Conservation (phyloP, 2,888 invertebrate genomes). For the Drosophila setosimentum region DNA sequence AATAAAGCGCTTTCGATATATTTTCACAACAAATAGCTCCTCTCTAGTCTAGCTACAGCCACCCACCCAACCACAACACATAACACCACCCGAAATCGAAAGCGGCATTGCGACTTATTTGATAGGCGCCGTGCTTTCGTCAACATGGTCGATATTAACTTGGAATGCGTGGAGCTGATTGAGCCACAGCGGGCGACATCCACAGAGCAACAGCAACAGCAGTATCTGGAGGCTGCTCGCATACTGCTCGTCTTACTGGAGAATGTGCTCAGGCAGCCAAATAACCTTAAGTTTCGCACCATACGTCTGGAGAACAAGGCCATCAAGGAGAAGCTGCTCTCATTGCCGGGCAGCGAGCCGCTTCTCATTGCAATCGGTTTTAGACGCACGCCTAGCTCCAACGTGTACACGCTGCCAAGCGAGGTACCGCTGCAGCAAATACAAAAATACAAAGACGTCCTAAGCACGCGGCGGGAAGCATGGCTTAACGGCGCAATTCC, state of each 20-base stretch:
- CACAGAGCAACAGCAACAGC: constrained; percentile 53
- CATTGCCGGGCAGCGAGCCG: constrained; percentile 77
- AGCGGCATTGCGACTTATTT: constrained; percentile 43
- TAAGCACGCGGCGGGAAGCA: constrained; percentile 72
- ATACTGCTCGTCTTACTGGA: constrained; percentile 83
- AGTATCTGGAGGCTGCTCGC: constrained; percentile 83
- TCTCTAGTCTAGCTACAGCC: constrained; percentile 30
- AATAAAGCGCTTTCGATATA: constrained; percentile 23
- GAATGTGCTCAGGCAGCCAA: constrained; percentile 84
- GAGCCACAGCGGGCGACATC: constrained; percentile 55
- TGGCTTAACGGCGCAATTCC: constrained; percentile 65
- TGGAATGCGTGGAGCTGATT: constrained; percentile 70
- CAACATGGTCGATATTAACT: constrained; percentile 71
- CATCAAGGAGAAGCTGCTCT: constrained; percentile 83
- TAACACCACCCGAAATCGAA: constrained; percentile 10
- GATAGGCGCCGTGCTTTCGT: constrained; percentile 17
- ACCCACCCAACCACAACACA: constrained; percentile 15
- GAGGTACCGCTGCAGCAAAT: constrained; percentile 81
- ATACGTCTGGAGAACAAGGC: constrained; percentile 83
- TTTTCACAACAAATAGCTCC: constrained; percentile 23
- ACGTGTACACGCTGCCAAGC: constrained; percentile 73
- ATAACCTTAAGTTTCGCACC: constrained; percentile 82
- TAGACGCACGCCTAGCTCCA: constrained; percentile 55
- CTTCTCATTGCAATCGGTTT: constrained; percentile 84
- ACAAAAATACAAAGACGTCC: constrained; percentile 81